Evolutionary conservation across 2,113 vertebrate genomes (phyloP).

Genomic region (Lamprotornis superbus): DNA sequence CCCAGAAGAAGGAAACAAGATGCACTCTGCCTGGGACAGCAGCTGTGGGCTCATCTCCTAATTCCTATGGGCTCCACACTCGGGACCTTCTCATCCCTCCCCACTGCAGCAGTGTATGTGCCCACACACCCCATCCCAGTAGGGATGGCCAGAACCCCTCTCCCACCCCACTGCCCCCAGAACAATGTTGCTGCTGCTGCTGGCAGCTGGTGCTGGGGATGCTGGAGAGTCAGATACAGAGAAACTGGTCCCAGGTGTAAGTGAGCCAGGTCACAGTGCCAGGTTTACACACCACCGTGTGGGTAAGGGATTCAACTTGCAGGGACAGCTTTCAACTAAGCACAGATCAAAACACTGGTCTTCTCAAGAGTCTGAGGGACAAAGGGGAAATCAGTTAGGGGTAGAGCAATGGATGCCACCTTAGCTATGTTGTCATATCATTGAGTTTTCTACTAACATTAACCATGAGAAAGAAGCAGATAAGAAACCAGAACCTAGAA

Average conservation of each 20-base stretch:
- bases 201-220: not conserved
- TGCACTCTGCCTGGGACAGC: accelerated
- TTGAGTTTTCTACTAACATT: not conserved
- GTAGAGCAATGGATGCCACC: not conserved
- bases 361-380: not conserved
- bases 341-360: not conserved
- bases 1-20: not conserved
- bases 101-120: not conserved
- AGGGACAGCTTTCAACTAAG: not conserved
- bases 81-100: not conserved
- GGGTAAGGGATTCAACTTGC: not conserved
- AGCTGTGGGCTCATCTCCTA: not conserved
- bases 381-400: not conserved
- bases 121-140: not conserved
- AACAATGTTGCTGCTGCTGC: not conserved
- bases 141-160: not conserved
- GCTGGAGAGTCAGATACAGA: not conserved
- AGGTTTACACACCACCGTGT: not conserved
- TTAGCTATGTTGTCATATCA: accelerated
- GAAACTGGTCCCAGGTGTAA: not conserved
- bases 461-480: not conserved
- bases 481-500: not conserved
- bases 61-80: not conserved
- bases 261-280: not conserved
- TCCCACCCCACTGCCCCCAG: accelerated